Percentiles rank a stretch among this genome's conserved stretches.
phyloP scores from a whole-genome alignment of 2,797 vertebrate genomes.

The Hemibagrus guttatus region DNA sequence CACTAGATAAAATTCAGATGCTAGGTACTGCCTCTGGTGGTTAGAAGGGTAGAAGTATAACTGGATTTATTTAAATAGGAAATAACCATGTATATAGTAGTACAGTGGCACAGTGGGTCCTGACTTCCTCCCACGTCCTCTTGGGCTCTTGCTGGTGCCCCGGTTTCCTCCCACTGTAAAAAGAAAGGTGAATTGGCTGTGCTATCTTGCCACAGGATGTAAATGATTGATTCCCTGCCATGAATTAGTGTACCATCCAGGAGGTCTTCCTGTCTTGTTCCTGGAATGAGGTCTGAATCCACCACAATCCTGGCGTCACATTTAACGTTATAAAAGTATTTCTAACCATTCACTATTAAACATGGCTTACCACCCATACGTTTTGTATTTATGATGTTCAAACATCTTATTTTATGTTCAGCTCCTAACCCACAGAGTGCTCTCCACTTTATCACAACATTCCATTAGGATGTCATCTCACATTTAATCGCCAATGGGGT shows the following conservation, averaged over 20 bases:
- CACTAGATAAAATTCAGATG: neutral
- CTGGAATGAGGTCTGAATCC: neutral
- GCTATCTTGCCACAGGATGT: neutral
- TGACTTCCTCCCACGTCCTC: neutral
- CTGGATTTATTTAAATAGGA: neutral
- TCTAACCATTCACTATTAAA: neutral
- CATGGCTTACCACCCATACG: neutral
- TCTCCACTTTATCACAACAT: too few relatives aligned
- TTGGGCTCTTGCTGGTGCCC: neutral
- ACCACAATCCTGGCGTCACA: neutral
- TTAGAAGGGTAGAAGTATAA: neutral
- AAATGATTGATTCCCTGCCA: neutral
- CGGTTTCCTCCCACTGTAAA: neutral
- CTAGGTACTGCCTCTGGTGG: neutral
- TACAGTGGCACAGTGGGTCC: neutral
- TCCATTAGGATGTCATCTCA: neutral
- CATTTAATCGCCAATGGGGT: neutral
- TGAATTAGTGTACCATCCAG: neutral
- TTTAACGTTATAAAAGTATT: neutral
- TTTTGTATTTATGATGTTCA: neutral
- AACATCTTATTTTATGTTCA: neutral
- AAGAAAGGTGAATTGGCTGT: neutral
- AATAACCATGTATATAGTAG: neutral
- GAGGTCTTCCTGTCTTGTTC: neutral
- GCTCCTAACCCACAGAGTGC: neutral